Evolutionary conservation across 2,113 vertebrate genomes (phyloP), one percentile per base, ranked within the genome.

Genomic region (Micromys minutus): DNA sequence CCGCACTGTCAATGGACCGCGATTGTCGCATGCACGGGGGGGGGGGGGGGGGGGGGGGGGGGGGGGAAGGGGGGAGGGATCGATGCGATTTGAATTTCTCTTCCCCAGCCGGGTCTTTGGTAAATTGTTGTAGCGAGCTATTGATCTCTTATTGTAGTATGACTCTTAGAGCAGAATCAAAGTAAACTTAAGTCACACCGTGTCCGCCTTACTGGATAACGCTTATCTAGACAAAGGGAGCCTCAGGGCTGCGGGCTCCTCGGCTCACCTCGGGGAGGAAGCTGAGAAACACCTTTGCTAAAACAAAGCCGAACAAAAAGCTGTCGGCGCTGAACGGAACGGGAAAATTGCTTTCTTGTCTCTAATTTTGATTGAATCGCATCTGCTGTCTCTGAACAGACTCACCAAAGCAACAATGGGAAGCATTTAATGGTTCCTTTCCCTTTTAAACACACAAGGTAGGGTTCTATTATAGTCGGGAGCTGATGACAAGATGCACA

Each of bases 11-110:
- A 93, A 26, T 74, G 39, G 52, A 74, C 71, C 75, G 67, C 94
- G 95, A 95, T 93, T 77, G 74, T 50, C 13, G 2, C 83, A 52
- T 13, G 0, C 39, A 9, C 74, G 21, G 12, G 5, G 4, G 22
- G 22, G 22, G 19, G 4, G 34, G 80, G 98, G 12, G 5, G 4
- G 22, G 22, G 22, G 19, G 4, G 34, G 80, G 98, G 12, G 5
- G 4, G 22, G 22, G 22, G 19, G n/a, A n/a, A 12, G 5, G 4
- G 22, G 22, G 22, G 19, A 5, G 34, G 80, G 98, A 98, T 98
- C 98, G 96, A 98, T 98, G 92, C 79, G 29, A 98, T 99, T 98
- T 98, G 97, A 98, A 98, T 98, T 98, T 97, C 96, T 97, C 96
- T 97, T 94, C 63, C 85, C 95, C 89, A 94, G 96, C 96, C 84